These are phyloP conservation scores for Lasius platythorax DNA, from an alignment of 2,888 invertebrate species.

Conservation along the genomic window DNA sequence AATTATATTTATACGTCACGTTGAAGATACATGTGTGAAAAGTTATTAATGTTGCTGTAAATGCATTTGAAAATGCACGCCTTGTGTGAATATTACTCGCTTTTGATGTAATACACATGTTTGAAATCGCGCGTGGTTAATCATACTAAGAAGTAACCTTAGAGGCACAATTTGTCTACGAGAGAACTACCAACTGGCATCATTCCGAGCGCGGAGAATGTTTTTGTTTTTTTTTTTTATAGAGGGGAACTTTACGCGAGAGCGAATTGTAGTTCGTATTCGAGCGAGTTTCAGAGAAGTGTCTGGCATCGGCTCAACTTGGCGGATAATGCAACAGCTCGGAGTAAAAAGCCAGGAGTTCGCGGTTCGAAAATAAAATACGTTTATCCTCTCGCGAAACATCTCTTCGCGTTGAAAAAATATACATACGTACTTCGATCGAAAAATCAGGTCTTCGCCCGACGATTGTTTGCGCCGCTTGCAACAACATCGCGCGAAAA, in stretches of 20 bases:
- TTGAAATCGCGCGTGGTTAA: constrained; percentile 41
- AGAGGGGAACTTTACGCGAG: not conserved
- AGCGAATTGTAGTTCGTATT: constrained; percentile 39
- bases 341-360: constrained; percentile 9
- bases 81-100: constrained; percentile 1
- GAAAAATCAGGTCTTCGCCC: not conserved
- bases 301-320: constrained; percentile 22
- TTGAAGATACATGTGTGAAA: not conserved
- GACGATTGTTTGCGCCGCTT: not conserved
- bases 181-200: constrained; percentile 34
- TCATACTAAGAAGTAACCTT: constrained; percentile 30
- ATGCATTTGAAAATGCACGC: not conserved
- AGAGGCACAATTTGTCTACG: constrained; percentile 42
- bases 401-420: not conserved
- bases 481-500: constrained; percentile 1
- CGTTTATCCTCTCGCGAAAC: not conserved
- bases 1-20: not conserved
- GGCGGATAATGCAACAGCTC: constrained; percentile 13
- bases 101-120: constrained; percentile 11
- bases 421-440: not conserved
- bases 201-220: constrained; percentile 34
- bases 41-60: not conserved
- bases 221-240: not conserved
- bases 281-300: constrained; percentile 31
- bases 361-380: constrained; percentile 17